Evolutionary conservation across 2,797 vertebrate species (phyloP).

Genomic region (Leucoraja ocellata): DNA sequence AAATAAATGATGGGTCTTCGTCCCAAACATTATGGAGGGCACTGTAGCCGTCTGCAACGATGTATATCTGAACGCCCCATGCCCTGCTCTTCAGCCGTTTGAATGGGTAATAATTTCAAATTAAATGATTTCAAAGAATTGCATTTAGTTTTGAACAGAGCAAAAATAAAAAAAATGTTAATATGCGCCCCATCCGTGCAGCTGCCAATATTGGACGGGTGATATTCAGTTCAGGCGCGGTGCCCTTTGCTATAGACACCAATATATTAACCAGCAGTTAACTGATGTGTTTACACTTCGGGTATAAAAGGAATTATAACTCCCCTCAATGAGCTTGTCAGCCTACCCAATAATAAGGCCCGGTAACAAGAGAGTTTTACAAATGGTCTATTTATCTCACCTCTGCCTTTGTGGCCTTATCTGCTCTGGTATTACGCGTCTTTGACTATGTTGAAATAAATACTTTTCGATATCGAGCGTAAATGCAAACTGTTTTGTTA

Average conservation of each 20-base stretch:
- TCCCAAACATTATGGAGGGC: too few relatives aligned
- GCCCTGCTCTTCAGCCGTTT: background rate
- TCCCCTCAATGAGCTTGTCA: background rate
- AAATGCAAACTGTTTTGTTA: background rate
- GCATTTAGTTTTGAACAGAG: background rate
- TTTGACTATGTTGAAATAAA: background rate
- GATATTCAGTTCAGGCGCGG: background rate
- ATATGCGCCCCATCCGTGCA: background rate
- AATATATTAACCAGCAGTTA: background rate
- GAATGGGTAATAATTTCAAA: background rate
- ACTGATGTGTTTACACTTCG: background rate
- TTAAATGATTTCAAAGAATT: background rate
- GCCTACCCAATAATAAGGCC: background rate
- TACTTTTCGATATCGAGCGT: background rate
- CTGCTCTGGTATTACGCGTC: background rate
- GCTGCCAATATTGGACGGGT: background rate
- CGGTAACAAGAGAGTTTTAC: background rate
- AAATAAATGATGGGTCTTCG: too few relatives aligned
- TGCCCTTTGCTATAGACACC: too few relatives aligned
- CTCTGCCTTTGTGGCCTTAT: background rate
- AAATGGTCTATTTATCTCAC: background rate
- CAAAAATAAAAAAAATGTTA: too few relatives aligned
- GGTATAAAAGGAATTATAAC: background rate
- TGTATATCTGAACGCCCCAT: background rate
- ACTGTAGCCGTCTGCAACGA: background rate